Conservation (phyloP, 2,113 vertebrate species). For the Nansenia antarctica region DNA sequence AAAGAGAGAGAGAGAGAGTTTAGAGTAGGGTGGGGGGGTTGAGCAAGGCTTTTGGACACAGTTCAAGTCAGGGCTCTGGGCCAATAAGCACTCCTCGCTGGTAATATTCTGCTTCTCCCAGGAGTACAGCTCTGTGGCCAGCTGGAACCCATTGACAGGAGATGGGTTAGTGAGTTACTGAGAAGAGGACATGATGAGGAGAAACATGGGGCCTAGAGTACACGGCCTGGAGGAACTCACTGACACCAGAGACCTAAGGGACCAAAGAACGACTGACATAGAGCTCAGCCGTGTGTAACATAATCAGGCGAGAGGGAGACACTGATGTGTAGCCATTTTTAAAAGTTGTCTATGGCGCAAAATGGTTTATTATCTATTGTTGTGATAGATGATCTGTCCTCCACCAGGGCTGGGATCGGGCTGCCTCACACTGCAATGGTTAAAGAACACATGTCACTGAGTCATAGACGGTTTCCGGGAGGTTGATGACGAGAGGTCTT, state of each 20-base stretch:
- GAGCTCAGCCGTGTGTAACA: no score
- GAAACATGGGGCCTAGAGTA: slow-evolving; percentile 34
- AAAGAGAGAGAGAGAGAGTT: slow-evolving; percentile 21
- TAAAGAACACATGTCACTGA: no score
- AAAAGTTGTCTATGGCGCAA: no score
- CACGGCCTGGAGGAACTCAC: slow-evolving; percentile 23
- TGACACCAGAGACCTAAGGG: slow-evolving; percentile 21
- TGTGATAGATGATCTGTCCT: no score
- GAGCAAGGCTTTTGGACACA: slow-evolving; percentile 36
- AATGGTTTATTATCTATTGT: no score
- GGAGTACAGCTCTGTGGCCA: slow-evolving; percentile 50
- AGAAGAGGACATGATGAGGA: slow-evolving; percentile 34
- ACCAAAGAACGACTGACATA: no score
- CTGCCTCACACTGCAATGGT: no score
- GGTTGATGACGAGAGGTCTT: no score
- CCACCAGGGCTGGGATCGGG: no score
- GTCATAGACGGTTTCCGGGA: no score
- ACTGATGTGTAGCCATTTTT: no score
- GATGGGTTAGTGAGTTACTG: slow-evolving; percentile 46
- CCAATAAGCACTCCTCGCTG: slow-evolving; percentile 45
- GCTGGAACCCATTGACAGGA: slow-evolving; percentile 70
- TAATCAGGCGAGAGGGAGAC: no score
- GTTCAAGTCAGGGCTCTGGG: slow-evolving; percentile 43
- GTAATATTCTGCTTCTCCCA: slow-evolving; percentile 20
- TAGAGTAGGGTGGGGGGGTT: neutral